Evolutionary conservation across 1,140 invertebrate genomes (phyloP), one percentile per base, ranked within the genome.

Genomic region (Pachypeltis micranthus): DNA sequence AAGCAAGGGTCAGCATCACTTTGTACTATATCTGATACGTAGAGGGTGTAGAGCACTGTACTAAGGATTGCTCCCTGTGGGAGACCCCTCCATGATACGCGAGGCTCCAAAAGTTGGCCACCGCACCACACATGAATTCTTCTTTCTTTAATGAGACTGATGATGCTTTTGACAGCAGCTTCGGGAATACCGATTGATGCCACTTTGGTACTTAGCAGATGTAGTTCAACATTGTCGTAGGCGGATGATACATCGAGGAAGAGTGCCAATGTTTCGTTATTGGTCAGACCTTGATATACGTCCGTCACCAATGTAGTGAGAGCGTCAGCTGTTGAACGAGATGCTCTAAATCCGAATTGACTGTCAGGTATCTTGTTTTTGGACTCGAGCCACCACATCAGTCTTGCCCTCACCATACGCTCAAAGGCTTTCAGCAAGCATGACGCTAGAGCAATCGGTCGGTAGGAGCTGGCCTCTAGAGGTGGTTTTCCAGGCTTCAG

Each of bases 371-470:
- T 2, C 27, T 29, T 19, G 10, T n/a, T 19, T 14, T 59, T 27
- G 21, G 19, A 3, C 57, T 59, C 57, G 7, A 59, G 28, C 57
- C 57, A 59, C 57, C 57, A 59, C 23, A 29, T n/a, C 28, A 59
- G 28, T 28, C 57, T 25, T 19, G 19, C 21, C 23, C 34, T 59
- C 3, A 59, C n/a, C n/a, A 59, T 2, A 19, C 57, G 14, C 34
- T 59, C 57, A 59, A n/a, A 59, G 21, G 57, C 34, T 23, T 59
- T 59, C 14, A 27, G 24, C 28, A 28, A 26, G 34, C 57, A 59
- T 27, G 57, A 59, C n/a, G 28, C 10, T 23, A 59, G 19, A 16
- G 28, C 24, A 19, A 59, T 59, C 1, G 57, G 57, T 59, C 57
- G 28, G 24, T 59, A 59, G 1, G 57, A 59, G 26, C 34, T 28